These are phyloP conservation scores for Augiades crinisus DNA, from an alignment of 2,888 invertebrate species.

Conservation along the genomic window DNA sequence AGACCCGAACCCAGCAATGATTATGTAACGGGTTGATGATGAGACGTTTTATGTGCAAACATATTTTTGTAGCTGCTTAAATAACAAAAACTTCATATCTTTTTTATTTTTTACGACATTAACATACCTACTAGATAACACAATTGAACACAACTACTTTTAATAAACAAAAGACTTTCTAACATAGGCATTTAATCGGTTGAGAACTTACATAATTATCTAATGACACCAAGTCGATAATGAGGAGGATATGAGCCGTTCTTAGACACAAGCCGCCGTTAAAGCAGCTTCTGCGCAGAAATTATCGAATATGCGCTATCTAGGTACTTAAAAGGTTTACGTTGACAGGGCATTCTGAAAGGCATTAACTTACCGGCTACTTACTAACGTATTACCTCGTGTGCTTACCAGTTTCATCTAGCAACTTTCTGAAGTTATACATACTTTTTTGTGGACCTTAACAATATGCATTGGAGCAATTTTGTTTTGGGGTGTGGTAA, in stretches of 20 bases:
- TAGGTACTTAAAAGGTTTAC: conserved; percentile 21
- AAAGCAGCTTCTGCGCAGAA: conserved; percentile 18
- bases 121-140: no score
- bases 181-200: not conserved
- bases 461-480: no score
- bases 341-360: conserved; percentile 16
- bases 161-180: no score
- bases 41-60: no score
- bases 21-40: no score
- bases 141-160: no score
- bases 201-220: not conserved
- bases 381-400: conserved; percentile 5
- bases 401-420: conserved; percentile 18
- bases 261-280: not conserved
- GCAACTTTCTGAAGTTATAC: conserved; percentile 9
- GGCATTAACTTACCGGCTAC: conserved; percentile 14
- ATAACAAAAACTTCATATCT: no score
- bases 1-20: no score
- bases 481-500: no score
- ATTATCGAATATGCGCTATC: conserved; percentile 17
- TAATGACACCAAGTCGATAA: not conserved
- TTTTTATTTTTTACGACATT: no score
- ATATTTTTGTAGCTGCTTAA: no score
- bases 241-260: not conserved
- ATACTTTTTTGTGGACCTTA: no score